phyloP scores from a whole-genome alignment of 1,140 invertebrate species.

The Venturia canescens region DNA sequence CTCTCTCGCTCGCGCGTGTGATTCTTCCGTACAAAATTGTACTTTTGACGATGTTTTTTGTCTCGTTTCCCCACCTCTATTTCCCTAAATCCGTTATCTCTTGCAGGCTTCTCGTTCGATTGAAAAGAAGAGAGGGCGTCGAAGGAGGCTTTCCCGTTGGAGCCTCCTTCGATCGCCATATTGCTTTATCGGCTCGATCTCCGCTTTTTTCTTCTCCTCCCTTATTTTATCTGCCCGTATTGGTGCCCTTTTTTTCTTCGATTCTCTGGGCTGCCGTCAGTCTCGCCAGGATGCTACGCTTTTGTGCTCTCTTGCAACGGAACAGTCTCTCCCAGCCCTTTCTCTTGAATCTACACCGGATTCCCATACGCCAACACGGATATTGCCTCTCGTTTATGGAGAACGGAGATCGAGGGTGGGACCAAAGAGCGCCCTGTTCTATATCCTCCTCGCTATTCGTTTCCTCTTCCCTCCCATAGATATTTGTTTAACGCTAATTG shows the following conservation, averaged over 20 bases:
- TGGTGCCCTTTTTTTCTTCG: neutral
- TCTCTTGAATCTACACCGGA: neutral
- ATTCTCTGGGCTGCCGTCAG: neutral
- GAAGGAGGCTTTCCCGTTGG: slow-evolving; percentile 29
- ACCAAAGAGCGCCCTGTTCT: neutral
- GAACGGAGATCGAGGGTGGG: neutral
- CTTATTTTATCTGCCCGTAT: slow-evolving; percentile 3
- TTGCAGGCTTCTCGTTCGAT: no score
- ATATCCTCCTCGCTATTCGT: slow-evolving; percentile 32
- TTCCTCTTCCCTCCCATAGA: slow-evolving; percentile 51
- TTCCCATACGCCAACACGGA: slow-evolving; percentile 46
- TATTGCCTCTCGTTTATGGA: slow-evolving; percentile 61
- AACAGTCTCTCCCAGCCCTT: slow-evolving; percentile 25
- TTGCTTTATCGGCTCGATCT: neutral
- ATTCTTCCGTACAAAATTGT: neutral
- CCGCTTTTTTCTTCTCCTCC: slow-evolving; percentile 29
- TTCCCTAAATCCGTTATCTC: neutral
- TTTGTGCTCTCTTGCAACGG: slow-evolving; percentile 13
- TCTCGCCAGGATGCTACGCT: neutral
- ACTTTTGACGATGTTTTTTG: neutral
- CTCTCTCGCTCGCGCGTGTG: slow-evolving; percentile 7
- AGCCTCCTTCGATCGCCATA: slow-evolving; percentile 19
- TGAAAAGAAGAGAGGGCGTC: no score
- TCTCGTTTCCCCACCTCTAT: slow-evolving; percentile 13
- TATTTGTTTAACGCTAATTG: slow-evolving; percentile 70